These are phyloP conservation scores for Montipora cactus DNA, from an alignment of 64 coral and sea anemone species.

Conservation along the genomic window DNA sequence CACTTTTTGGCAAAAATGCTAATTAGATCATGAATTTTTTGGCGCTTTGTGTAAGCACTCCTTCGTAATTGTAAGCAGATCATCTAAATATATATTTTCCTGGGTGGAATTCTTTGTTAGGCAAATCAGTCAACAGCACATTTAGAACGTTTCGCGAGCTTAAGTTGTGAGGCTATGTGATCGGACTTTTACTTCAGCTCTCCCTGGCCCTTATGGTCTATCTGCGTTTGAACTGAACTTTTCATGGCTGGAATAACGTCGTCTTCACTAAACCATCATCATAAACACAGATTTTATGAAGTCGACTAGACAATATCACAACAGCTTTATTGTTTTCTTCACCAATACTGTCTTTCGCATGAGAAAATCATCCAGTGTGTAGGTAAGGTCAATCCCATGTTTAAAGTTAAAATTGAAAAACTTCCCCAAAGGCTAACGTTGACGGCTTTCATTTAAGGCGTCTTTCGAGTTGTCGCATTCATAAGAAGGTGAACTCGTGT, in stretches of 20 bases:
- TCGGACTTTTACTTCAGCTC: not conserved
- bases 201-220: no score
- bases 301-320: slow-evolving; percentile 17
- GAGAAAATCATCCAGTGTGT: not conserved
- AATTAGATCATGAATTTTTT: slow-evolving; percentile 62
- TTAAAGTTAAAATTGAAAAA: not conserved
- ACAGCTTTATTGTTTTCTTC: not conserved
- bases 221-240: no score
- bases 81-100: slow-evolving; percentile 25
- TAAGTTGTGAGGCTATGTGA: not conserved
- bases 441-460: no score
- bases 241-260: no score
- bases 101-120: not conserved
- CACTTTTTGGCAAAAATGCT: slow-evolving; percentile 42
- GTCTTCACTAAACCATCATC: no score
- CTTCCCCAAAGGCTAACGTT: no score
- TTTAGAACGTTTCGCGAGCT: not conserved
- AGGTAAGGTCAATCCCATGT: not conserved
- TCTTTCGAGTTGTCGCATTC: no score
- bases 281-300: not conserved
- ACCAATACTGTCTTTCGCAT: not conserved
- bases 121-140: not conserved
- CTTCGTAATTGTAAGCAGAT: slow-evolving; percentile 31
- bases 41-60: slow-evolving; percentile 30
- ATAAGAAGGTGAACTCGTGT: no score